These are phyloP conservation scores for Drosophila putrida DNA, from an alignment of 2,888 invertebrate species.

Conservation along the genomic window DNA sequence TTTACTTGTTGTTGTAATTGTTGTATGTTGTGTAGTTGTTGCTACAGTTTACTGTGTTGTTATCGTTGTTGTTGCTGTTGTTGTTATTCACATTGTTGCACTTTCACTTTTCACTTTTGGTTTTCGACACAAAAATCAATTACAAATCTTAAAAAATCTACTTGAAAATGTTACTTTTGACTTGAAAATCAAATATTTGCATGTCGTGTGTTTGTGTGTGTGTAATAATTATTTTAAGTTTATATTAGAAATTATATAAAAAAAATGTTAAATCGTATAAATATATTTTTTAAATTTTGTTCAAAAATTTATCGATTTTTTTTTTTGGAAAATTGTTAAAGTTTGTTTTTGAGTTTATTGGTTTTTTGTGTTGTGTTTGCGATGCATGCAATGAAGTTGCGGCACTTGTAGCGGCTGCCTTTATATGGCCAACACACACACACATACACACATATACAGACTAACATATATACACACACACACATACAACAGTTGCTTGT, in stretches of 20 bases:
- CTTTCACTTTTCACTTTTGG: slow-evolving; percentile 77
- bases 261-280: slow-evolving; percentile 6
- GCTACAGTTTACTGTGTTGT: slow-evolving; percentile 24
- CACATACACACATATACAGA: slow-evolving; percentile 16
- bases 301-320: too few relatives aligned
- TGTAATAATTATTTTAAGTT: slow-evolving; percentile 10
- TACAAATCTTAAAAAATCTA: slow-evolving; percentile 45
- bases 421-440: slow-evolving; percentile 48
- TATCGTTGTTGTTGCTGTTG: slow-evolving; percentile 31
- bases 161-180: slow-evolving; percentile 26
- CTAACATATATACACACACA: slow-evolving; percentile 16
- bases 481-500: slow-evolving; percentile 1
- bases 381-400: slow-evolving; percentile 62
- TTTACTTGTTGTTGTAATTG: slow-evolving; percentile 28
- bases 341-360: slow-evolving; percentile 29
- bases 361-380: slow-evolving; percentile 42
- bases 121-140: slow-evolving; percentile 53
- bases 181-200: slow-evolving; percentile 26
- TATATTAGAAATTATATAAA: slow-evolving; percentile 15
- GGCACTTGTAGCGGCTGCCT: slow-evolving; percentile 62
- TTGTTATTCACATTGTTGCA: slow-evolving; percentile 65
- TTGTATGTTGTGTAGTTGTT: slow-evolving; percentile 31
- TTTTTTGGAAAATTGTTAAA: background rate
- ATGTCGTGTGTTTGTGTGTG: slow-evolving; percentile 24
- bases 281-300: slow-evolving; percentile 30